Evolutionary conservation across 2,113 vertebrate genomes (phyloP).

Genomic region (Alouatta palliata): DNA sequence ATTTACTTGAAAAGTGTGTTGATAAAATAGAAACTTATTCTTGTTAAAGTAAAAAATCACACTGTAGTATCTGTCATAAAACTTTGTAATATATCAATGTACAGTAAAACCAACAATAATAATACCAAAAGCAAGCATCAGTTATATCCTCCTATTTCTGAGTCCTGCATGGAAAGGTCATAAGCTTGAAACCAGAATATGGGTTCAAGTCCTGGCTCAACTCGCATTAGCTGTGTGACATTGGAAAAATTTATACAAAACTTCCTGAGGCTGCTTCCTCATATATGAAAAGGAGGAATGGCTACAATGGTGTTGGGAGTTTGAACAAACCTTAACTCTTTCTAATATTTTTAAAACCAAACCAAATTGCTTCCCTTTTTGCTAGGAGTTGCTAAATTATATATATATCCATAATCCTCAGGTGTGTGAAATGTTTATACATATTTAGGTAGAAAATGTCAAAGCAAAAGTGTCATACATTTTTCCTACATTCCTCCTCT

Average conservation of each 20-base stretch:
- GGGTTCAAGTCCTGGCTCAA: background rate
- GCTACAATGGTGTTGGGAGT: background rate
- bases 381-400: background rate
- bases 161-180: background rate
- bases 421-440: slow-evolving; percentile 9
- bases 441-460: background rate
- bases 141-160: background rate
- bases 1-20: background rate
- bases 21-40: background rate
- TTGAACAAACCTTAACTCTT: background rate
- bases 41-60: slow-evolving; percentile 28
- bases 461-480: background rate
- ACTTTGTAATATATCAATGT: background rate
- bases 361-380: background rate
- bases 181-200: background rate
- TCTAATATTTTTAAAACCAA: slow-evolving; percentile 2
- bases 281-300: background rate
- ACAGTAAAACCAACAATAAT: background rate
- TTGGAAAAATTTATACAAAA: background rate
- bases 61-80: background rate
- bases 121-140: background rate
- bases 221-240: background rate
- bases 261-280: background rate
- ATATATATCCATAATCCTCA: background rate
- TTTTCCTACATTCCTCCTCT: background rate